A percentile compares a stretch with the other conserved stretches of the same genome.
phyloP scores from a whole-genome alignment of 2,797 vertebrate species.

The Intellagama lesueurii region DNA sequence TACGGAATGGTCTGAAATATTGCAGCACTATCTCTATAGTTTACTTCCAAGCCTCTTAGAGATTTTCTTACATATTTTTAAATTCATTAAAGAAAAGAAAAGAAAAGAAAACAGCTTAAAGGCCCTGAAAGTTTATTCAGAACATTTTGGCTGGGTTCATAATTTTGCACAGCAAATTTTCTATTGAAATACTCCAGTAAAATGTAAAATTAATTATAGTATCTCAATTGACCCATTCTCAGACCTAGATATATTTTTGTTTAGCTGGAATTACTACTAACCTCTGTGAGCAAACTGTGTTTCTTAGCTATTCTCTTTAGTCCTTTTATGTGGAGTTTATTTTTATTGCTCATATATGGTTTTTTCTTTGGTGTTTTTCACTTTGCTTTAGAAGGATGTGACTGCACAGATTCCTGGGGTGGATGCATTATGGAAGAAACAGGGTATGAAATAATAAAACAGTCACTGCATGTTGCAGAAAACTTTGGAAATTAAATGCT shows the following conservation, averaged over 20 bases:
- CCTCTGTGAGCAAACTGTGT: neutral
- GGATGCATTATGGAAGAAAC: constrained; percentile 99
- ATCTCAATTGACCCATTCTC: neutral
- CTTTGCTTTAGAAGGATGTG: constrained; percentile 89
- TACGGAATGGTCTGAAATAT: no score
- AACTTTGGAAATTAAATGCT: neutral
- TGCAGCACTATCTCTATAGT: no score
- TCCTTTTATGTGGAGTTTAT: constrained; percentile 21
- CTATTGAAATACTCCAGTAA: neutral
- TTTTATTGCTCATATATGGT: constrained; percentile 48
- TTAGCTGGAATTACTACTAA: constrained; percentile 27
- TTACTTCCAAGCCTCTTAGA: neutral
- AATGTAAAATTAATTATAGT: neutral
- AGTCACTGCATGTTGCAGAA: constrained; percentile 6
- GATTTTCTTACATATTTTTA: neutral
- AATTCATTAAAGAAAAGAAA: neutral
- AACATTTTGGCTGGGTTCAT: neutral
- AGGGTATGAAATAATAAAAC: constrained; percentile 81
- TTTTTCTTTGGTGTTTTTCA: constrained; percentile 53
- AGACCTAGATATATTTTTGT: neutral
- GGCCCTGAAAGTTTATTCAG: neutral
- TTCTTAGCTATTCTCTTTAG: constrained; percentile 21
- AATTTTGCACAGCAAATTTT: neutral
- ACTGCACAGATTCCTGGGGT: constrained; percentile 90
- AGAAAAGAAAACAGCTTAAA: neutral